Evolutionary conservation across 2,888 invertebrate species (phyloP).

Genomic region (Pterobdella sp.): DNA sequence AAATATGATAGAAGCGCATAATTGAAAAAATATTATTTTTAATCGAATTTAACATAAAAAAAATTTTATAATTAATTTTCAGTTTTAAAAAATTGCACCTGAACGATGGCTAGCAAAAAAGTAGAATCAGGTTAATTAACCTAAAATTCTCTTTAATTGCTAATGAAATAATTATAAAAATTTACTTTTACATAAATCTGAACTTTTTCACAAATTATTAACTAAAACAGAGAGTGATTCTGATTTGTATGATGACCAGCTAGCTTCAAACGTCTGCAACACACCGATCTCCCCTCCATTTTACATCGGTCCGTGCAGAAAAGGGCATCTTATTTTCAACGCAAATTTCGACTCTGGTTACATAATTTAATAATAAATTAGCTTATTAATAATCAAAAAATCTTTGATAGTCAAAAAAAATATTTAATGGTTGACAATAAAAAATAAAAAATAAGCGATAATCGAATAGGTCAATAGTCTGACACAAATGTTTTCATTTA

Average conservation of each 20-base stretch:
- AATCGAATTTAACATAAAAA: not conserved
- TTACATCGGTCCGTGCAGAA: slow-evolving; percentile 78
- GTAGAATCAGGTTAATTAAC: not conserved
- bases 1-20: not conserved
- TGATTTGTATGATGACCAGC: slow-evolving; percentile 63
- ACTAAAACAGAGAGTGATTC: slow-evolving; percentile 48
- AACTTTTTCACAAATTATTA: not conserved
- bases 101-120: slow-evolving; percentile 8
- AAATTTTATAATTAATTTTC: not conserved
- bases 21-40: not conserved
- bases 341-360: slow-evolving; percentile 87
- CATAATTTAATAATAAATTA: too few relatives aligned
- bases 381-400: too few relatives aligned
- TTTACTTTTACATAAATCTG: not conserved
- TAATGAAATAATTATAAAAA: not conserved
- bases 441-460: too few relatives aligned
- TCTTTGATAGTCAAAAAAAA: too few relatives aligned
- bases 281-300: slow-evolving; percentile 51
- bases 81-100: slow-evolving; percentile 5
- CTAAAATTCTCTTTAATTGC: not conserved
- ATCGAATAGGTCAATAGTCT: too few relatives aligned
- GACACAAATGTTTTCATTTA: too few relatives aligned
- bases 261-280: slow-evolving; percentile 77
- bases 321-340: slow-evolving; percentile 91
- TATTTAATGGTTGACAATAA: too few relatives aligned